Conservation (phyloP, 2,888 invertebrate genomes). For the Caenorhabditis plicata region DNA sequence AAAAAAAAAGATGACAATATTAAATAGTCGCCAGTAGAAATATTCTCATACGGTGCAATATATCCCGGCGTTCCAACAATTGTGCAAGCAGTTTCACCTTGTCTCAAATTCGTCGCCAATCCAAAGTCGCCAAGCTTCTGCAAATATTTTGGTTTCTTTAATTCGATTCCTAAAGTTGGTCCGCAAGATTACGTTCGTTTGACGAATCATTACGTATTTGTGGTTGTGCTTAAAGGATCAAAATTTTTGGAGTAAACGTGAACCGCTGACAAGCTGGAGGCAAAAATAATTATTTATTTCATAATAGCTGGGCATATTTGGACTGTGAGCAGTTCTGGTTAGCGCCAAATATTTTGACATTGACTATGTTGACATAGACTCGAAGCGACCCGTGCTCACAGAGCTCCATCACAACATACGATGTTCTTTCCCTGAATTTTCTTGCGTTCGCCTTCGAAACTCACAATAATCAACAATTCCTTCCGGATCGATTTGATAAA, state of each 20-base stretch:
- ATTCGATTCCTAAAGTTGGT: too few species aligned
- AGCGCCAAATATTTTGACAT: too few species aligned
- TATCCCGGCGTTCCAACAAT: constrained; percentile 51
- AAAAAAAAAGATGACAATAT: not conserved
- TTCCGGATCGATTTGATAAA: constrained; percentile 31
- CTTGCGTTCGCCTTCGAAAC: not conserved
- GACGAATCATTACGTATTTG: too few species aligned
- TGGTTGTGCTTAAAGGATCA: too few species aligned
- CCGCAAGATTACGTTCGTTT: too few species aligned
- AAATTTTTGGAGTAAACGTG: too few species aligned
- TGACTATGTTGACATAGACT: constrained; percentile 29
- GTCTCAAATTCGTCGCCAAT: constrained; percentile 26
- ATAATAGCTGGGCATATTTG: too few species aligned
- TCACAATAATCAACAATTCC: constrained; percentile 5
- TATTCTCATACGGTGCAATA: constrained; percentile 45
- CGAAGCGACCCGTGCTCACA: constrained; percentile 38
- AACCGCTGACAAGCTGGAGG: too few species aligned
- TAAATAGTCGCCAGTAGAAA: not conserved
- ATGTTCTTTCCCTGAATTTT: too few species aligned
- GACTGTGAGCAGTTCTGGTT: too few species aligned
- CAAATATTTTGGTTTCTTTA: constrained; percentile 1
- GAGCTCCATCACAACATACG: constrained; percentile 47
- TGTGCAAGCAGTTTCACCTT: constrained; percentile 28
- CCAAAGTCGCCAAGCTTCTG: constrained; percentile 51
- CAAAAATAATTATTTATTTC: too few species aligned